Evolutionary conservation across 2,888 invertebrate species (phyloP).

Genomic region (Cephus pulcher): DNA sequence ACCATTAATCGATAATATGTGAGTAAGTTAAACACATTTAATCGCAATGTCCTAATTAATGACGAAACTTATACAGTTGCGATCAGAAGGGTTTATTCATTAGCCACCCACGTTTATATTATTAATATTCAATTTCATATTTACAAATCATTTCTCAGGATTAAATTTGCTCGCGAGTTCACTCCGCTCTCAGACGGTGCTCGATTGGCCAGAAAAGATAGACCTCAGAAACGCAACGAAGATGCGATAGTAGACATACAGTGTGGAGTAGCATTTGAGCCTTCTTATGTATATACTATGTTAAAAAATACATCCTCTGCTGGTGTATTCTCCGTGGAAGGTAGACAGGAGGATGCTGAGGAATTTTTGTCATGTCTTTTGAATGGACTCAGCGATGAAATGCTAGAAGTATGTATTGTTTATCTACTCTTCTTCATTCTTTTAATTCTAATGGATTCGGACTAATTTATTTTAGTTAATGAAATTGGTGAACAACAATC

Average conservation of each 20-base stretch:
- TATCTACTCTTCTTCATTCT: conserved; percentile 3
- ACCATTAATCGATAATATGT: conserved; percentile 94
- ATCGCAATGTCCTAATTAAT: conserved; percentile 51
- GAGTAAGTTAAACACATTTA: conserved; percentile 68
- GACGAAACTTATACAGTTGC: conserved; percentile 59
- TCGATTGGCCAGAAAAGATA: conserved; percentile 66
- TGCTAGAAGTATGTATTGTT: conserved; percentile 80
- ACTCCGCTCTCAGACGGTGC: conserved; percentile 73
- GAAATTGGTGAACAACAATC: conserved; percentile 65
- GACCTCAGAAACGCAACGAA: conserved; percentile 64
- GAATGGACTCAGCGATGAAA: conserved; percentile 96
- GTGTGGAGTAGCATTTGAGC: conserved; percentile 88
- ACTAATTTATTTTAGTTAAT: conserved; percentile 65
- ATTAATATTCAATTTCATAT: conserved; percentile 13
- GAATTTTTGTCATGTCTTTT: conserved; percentile 94
- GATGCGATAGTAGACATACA: conserved; percentile 69
- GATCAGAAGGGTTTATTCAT: conserved; percentile 46
- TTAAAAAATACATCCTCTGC: conserved; percentile 81
- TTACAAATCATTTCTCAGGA: conserved; percentile 67
- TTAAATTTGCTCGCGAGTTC: conserved; percentile 84
- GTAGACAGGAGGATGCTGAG: conserved; percentile 96
- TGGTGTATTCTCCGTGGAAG: conserved; percentile 82
- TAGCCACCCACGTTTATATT: conserved; percentile 26
- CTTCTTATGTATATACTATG: conserved; percentile 87
- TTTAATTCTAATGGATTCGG: conserved; percentile 18